Evolutionary conservation across 2,113 vertebrate genomes (phyloP), one percentile per base, ranked within the genome.

Genomic region (Myotis lucifugus): DNA sequence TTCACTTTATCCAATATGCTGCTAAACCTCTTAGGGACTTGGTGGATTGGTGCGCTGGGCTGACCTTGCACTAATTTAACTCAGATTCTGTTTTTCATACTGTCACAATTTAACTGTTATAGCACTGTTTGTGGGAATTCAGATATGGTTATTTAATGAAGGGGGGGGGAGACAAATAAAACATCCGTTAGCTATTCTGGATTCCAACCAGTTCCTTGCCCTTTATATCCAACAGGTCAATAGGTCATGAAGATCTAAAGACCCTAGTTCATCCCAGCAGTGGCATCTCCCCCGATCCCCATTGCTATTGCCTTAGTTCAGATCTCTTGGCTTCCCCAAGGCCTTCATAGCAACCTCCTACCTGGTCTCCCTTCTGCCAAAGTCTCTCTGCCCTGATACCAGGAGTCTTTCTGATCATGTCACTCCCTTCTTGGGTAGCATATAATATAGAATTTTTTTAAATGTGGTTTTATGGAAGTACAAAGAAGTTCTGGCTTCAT

Each of bases 21-120:
- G 61, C 95, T 97, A 90, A 96, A 46, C 61, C 77, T 97, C 94
- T 97, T 87, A 84, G 85, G 94, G 93, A 97, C 97, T 96, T 97
- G 12, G 32, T 54, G 70, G 40, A 66, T 95, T 93, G 87, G 29
- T 96, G 84, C 21, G 34, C 94, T 92, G 14, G 2, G 52, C 97
- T 98, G 96, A 98, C 95, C 97, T 94, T 93, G 64, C 96, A 93
- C 52, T 90, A 89, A 98, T 97, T 89, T 94, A 90, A 95, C 94
- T 98, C 94, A 95, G 52, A 94, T 96, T 97, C 95, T 94, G n/a
- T 95, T 93, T 96, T 97, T 97, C 78, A 86, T 94, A 78, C 85
- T 93, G 42, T 88, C 64, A 88, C 52, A 37, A 91, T 85, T 85
- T 97, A 97, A 93, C 83, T 76, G 13, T 76, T 67, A 61, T 67